phyloP scores from a whole-genome alignment of 30 jellyfish, hydroid and myxozoan genomes.

The Turritopsis rubra region DNA sequence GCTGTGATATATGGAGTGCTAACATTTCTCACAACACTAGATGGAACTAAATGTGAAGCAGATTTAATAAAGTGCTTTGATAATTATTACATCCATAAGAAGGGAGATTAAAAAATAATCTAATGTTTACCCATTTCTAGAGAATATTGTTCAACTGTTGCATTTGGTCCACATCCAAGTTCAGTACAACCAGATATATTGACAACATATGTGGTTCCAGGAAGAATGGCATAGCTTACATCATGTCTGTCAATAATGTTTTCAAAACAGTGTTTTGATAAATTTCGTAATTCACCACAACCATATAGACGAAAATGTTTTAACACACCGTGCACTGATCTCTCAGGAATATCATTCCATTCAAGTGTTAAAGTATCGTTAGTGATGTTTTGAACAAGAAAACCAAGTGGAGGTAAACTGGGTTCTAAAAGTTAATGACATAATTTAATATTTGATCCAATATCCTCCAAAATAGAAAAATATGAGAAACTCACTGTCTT shows the following conservation, averaged over 20 bases:
- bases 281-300: neutral
- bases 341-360: neutral
- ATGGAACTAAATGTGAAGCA: neutral
- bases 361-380: neutral
- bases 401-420: neutral
- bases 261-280: neutral
- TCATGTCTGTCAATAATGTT: neutral
- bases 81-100: neutral
- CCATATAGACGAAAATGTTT: neutral
- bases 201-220: neutral
- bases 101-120: neutral
- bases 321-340: neutral
- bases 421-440: neutral
- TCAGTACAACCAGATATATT: slow-evolving; percentile 4
- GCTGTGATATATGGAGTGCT: neutral
- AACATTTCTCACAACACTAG: neutral
- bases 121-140: slow-evolving; percentile 4
- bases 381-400: neutral
- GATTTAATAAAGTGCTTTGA: neutral
- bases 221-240: neutral
- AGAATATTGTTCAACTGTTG: neutral
- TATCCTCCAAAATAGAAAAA: neutral
- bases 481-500: neutral
- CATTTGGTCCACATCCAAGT: neutral
- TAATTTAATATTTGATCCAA: neutral